These are phyloP conservation scores for Dryas iulia DNA, from an alignment of 1,140 invertebrate genomes.

Conservation along the genomic window DNA sequence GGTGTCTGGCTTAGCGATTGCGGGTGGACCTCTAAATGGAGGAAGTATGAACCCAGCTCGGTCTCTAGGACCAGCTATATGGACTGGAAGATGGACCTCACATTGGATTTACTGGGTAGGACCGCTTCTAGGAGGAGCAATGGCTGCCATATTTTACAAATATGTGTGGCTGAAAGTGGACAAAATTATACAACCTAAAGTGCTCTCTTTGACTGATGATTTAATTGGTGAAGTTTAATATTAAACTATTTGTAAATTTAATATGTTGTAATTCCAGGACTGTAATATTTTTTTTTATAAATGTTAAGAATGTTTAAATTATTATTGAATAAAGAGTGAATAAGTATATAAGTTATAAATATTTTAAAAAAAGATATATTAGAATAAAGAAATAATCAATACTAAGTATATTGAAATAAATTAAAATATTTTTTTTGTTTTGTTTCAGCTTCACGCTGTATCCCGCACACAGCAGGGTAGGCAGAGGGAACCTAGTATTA, in stretches of 20 bases:
- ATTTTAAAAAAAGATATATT: no score
- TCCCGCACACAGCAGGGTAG: no score
- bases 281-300: no score
- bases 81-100: conserved; percentile 83
- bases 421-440: no score
- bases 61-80: conserved; percentile 87
- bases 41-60: conserved; percentile 91
- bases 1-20: conserved; percentile 82
- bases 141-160: conserved; percentile 83
- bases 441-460: no score
- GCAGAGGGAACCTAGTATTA: no score
- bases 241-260: neutral
- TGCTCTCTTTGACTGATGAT: conserved; percentile 11
- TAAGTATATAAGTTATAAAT: no score
- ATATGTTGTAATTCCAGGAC: no score
- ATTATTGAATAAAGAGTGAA: no score
- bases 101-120: conserved; percentile 92
- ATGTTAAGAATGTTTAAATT: no score
- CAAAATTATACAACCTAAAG: conserved; percentile 16
- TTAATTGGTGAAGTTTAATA: neutral
- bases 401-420: no score
- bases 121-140: conserved; percentile 81
- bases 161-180: conserved; percentile 66
- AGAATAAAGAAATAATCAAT: no score
- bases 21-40: conserved; percentile 81